A percentile compares a stretch with the other conserved stretches of the same genome.
Conservation (phyloP, 2,113 vertebrate genomes). For the Xenopus laevis region DNA sequence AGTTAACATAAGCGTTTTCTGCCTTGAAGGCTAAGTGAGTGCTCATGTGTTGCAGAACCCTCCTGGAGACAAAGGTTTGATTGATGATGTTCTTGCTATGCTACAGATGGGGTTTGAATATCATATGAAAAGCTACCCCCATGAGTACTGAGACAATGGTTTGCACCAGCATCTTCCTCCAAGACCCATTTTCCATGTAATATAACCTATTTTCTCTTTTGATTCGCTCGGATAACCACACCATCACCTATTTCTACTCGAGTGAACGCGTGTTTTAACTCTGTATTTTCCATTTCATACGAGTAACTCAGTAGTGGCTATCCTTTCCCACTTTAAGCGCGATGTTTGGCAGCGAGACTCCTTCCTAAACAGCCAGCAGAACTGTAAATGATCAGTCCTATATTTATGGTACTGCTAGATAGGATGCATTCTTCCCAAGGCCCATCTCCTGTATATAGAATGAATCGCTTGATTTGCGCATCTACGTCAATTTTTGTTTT, state of each 20-base stretch:
- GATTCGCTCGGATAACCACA: slow-evolving; percentile 53
- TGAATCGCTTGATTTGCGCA: slow-evolving; percentile 63
- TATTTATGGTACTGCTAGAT: slow-evolving; percentile 77
- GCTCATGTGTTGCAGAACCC: neutral
- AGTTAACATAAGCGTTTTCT: slow-evolving; percentile 27
- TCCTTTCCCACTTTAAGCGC: slow-evolving; percentile 52
- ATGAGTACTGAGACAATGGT: slow-evolving; percentile 52
- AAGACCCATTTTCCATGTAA: slow-evolving; percentile 54
- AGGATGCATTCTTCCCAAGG: slow-evolving; percentile 50
- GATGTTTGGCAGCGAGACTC: slow-evolving; percentile 49
- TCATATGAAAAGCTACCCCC: slow-evolving; percentile 55
- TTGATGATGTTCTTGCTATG: neutral
- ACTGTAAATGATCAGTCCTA: slow-evolving; percentile 66
- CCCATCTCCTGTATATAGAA: slow-evolving; percentile 67
- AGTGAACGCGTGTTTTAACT: slow-evolving; percentile 69
- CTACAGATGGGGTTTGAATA: slow-evolving; percentile 52
- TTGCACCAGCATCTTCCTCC: slow-evolving; percentile 54
- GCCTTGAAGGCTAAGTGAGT: slow-evolving; percentile 27
- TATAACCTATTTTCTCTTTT: slow-evolving; percentile 63
- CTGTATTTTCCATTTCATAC: slow-evolving; percentile 66
- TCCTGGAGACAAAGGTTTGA: no score
- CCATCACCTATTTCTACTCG: slow-evolving; percentile 60
- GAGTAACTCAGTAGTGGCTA: slow-evolving; percentile 67
- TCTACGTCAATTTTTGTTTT: slow-evolving; percentile 64
- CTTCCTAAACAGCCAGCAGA: slow-evolving; percentile 57